phyloP scores from a whole-genome alignment of 2,113 vertebrate genomes.

The Choloepus hoffmanni region DNA sequence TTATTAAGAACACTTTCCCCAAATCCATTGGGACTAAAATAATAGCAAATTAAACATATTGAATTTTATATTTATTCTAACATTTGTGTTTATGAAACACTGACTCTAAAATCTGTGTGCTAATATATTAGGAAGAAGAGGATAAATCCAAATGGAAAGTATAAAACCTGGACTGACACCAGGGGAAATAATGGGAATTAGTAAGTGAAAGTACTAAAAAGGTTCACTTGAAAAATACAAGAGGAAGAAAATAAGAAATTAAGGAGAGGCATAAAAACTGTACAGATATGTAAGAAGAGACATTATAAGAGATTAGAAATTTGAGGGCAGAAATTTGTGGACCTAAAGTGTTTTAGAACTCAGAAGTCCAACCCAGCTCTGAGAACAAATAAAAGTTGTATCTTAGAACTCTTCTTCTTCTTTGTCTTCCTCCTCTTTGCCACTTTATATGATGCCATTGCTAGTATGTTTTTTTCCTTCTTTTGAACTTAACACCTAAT shows the following conservation, averaged over 20 bases:
- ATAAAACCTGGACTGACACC: neutral
- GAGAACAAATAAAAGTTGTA: neutral
- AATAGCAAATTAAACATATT: neutral
- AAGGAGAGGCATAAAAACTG: neutral
- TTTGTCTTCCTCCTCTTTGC: neutral
- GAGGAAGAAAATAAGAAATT: neutral
- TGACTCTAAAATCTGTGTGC: neutral
- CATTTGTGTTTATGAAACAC: neutral
- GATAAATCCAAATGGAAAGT: neutral
- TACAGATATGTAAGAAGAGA: neutral
- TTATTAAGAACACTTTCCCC: neutral
- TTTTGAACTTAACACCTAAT: neutral
- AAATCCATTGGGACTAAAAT: neutral
- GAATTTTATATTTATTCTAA: neutral
- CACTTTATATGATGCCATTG: neutral
- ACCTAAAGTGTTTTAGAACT: neutral
- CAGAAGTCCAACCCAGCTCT: neutral
- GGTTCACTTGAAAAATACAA: neutral
- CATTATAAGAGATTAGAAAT: neutral
- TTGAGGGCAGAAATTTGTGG: neutral
- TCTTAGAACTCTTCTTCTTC: neutral
- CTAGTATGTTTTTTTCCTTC: neutral
- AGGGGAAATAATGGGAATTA: neutral
- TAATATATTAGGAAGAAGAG: neutral
- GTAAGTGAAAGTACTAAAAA: neutral